These are phyloP conservation scores for Percina caprodes DNA, from an alignment of 2,113 vertebrate species.

Conservation along the genomic window DNA sequence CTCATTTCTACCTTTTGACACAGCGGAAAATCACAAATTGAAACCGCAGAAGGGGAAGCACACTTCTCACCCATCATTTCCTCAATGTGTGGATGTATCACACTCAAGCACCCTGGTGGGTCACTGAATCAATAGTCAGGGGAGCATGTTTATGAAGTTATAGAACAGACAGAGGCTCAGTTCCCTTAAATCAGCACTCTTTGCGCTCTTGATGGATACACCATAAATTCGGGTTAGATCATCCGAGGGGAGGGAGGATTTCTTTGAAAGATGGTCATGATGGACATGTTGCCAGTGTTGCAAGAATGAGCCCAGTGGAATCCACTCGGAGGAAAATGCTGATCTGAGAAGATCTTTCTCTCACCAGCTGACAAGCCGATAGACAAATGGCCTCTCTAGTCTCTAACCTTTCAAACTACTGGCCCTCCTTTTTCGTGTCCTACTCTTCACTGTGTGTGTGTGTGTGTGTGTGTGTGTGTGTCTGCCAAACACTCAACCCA, in stretches of 20 bases:
- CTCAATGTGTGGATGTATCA: conserved; percentile 57
- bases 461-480: conserved; percentile 1
- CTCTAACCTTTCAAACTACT: conserved; percentile 70
- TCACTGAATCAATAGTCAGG: conserved; percentile 61
- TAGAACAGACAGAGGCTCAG: conserved; percentile 26
- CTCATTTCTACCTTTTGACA: conserved; percentile 75
- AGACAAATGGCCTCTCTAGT: conserved; percentile 70
- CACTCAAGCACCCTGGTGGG: conserved; percentile 48
- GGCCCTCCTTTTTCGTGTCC: conserved; percentile 44
- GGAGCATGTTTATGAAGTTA: conserved; percentile 49
- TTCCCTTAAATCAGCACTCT: conserved; percentile 63
- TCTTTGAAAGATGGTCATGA: conserved; percentile 63
- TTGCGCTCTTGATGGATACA: conserved; percentile 46
- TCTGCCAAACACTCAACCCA: conserved; percentile 24
- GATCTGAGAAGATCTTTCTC: conserved; percentile 72
- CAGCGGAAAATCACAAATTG: conserved; percentile 68
- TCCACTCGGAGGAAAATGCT: conserved; percentile 73
- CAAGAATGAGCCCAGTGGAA: conserved; percentile 60
- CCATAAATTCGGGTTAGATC: conserved; percentile 19
- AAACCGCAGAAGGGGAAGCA: conserved; percentile 65
- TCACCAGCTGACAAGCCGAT: conserved; percentile 68
- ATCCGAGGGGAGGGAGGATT: conserved; percentile 36
- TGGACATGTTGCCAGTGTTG: conserved; percentile 71
- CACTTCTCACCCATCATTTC: conserved; percentile 72
- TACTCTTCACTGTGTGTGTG: conserved; percentile 14